phyloP scores from a whole-genome alignment of 2,888 invertebrate species.

The Pterostichus madidus region DNA sequence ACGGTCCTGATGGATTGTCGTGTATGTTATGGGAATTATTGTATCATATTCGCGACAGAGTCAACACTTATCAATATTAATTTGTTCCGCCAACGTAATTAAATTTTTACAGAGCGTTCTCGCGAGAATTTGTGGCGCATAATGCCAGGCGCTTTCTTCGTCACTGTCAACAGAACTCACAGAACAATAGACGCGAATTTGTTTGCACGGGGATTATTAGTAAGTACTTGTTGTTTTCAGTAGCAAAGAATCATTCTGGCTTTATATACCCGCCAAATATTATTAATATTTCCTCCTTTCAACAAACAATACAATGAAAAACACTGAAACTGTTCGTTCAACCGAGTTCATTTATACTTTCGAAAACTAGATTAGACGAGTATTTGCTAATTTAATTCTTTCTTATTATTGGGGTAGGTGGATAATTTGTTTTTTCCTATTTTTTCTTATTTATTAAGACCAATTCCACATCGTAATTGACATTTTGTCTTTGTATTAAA shows the following conservation, averaged over 20 bases:
- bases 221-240: constrained; percentile 4
- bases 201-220: constrained; percentile 3
- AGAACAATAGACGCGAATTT: constrained; percentile 1
- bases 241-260: constrained; percentile 5
- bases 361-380: no score
- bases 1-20: no score
- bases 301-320: neutral
- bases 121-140: neutral
- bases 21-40: neutral
- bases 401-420: no score
- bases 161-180: neutral
- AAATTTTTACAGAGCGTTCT: neutral
- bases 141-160: neutral
- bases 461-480: no score
- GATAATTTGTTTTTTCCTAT: no score
- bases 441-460: no score
- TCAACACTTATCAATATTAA: neutral
- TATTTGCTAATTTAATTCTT: no score
- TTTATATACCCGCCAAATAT: constrained; percentile 14
- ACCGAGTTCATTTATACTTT: neutral
- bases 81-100: neutral
- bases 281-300: constrained; percentile 6
- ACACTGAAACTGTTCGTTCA: constrained; percentile 2
- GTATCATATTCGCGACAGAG: neutral
- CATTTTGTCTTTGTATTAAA: no score